Conservation (phyloP, 53 echinoderm and acorn worm species). For the Crossaster papposus region DNA sequence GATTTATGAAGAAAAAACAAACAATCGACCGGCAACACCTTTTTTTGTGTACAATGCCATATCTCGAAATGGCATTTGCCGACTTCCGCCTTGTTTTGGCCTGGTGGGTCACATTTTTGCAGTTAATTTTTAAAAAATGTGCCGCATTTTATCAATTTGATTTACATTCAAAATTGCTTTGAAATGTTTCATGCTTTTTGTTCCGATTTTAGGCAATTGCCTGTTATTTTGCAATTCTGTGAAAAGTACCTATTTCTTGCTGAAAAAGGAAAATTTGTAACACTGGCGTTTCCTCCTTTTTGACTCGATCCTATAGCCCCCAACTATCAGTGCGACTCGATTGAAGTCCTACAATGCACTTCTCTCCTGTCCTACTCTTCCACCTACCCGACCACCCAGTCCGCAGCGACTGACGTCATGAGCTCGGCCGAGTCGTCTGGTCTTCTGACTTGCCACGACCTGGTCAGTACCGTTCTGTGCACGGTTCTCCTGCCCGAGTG, state of each 20-base stretch:
- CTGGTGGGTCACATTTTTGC: too few species aligned
- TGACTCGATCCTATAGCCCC: not conserved
- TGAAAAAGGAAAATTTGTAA: not conserved
- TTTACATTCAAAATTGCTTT: not conserved
- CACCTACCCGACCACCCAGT: conserved; percentile 36
- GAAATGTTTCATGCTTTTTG: not conserved
- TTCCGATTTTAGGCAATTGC: not conserved
- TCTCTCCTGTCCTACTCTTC: conserved; percentile 31
- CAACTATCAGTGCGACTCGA: conserved; percentile 15
- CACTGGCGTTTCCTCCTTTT: not conserved
- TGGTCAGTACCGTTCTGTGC: conserved; percentile 12
- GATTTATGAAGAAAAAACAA: too few species aligned
- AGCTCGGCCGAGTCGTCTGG: conserved; percentile 26
- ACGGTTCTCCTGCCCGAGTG: conserved; percentile 29
- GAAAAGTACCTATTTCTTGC: not conserved
- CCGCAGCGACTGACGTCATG: conserved; percentile 6
- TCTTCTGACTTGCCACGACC: conserved; percentile 34
- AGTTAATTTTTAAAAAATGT: too few species aligned
- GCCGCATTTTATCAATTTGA: too few species aligned
- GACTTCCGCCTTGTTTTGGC: too few species aligned
- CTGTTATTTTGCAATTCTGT: not conserved
- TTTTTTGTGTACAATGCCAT: too few species aligned
- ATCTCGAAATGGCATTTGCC: too few species aligned
- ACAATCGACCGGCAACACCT: too few species aligned
- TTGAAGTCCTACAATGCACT: conserved; percentile 45